phyloP scores from a whole-genome alignment of 1,140 invertebrate species.

The Drosophila lacertosa region DNA sequence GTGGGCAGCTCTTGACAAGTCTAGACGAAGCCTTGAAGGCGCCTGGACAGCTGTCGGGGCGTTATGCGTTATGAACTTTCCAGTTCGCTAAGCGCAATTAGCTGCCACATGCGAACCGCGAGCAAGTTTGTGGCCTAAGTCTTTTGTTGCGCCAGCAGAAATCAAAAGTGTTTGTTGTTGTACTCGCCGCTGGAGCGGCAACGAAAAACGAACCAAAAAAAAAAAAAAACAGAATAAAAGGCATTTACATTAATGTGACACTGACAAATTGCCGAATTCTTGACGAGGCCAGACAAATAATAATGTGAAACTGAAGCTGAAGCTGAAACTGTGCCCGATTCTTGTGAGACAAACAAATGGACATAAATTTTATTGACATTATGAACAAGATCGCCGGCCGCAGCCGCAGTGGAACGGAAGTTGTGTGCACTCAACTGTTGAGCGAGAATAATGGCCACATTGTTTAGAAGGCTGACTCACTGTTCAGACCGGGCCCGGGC shows the following conservation, averaged over 20 bases:
- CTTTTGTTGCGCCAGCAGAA: slow-evolving; percentile 54
- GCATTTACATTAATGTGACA: slow-evolving; percentile 61
- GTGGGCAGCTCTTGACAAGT: slow-evolving; percentile 5
- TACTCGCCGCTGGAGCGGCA: slow-evolving; percentile 33
- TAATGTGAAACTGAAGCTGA: not conserved
- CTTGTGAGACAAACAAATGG: slow-evolving; percentile 51
- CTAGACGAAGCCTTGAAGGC: not conserved
- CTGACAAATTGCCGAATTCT: slow-evolving; percentile 77
- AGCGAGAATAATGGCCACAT: slow-evolving; percentile 63
- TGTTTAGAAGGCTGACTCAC: slow-evolving; percentile 30
- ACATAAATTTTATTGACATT: slow-evolving; percentile 83
- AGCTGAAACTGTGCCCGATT: slow-evolving; percentile 1
- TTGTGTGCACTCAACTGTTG: slow-evolving; percentile 76
- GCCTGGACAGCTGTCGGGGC: not conserved
- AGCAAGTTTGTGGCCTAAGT: slow-evolving; percentile 31
- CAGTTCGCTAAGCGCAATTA: slow-evolving; percentile 59
- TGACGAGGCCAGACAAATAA: slow-evolving; percentile 60
- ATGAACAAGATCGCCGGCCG: slow-evolving; percentile 67
- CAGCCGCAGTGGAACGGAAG: slow-evolving; percentile 74
- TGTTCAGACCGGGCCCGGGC: not conserved
- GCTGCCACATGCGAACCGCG: not conserved
- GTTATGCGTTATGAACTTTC: slow-evolving; percentile 44
- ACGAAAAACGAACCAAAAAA: not conserved
- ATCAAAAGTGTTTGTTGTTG: slow-evolving; percentile 38
- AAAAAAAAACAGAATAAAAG: slow-evolving; percentile 26